Conservation (phyloP, 2,888 invertebrate genomes). For the Morpho helenor region DNA sequence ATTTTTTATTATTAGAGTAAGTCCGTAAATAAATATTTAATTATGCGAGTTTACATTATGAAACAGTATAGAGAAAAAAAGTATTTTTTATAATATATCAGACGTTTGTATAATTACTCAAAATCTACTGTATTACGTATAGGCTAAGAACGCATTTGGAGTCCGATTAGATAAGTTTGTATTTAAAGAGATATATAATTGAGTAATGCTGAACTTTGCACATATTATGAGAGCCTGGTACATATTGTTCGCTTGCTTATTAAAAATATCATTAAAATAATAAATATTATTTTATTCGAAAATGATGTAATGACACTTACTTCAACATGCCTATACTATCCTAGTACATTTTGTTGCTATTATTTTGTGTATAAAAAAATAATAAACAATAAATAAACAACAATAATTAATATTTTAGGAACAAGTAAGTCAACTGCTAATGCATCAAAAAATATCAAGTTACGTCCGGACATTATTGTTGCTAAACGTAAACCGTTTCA, state of each 20-base stretch:
- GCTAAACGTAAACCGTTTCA: not conserved
- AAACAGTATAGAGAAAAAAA: too few species aligned
- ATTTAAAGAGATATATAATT: conserved; percentile 3
- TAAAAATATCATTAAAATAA: not conserved
- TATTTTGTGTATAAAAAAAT: not conserved
- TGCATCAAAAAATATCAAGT: conserved; percentile 2
- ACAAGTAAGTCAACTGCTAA: not conserved
- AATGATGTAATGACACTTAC: too few species aligned
- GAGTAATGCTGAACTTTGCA: conserved; percentile 7
- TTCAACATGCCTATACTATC: conserved; percentile 3
- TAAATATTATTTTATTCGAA: too few species aligned
- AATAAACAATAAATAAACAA: not conserved
- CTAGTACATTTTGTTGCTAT: conserved; percentile 7
- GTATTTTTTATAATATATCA: too few species aligned
- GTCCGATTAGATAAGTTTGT: not conserved
- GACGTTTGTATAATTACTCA: too few species aligned
- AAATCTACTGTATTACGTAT: too few species aligned
- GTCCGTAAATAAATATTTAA: too few species aligned
- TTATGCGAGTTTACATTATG: too few species aligned
- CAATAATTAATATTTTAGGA: not conserved
- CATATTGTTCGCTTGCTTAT: not conserved
- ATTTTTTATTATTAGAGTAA: too few species aligned
- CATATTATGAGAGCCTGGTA: conserved; percentile 7
- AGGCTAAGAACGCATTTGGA: too few species aligned
- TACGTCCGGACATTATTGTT: conserved; percentile 3